Percentiles rank a stretch among this genome's conserved stretches.
These are phyloP conservation scores for Acanthurus lineatus DNA, from an alignment of 2,797 vertebrate genomes.

Conservation along the genomic window DNA sequence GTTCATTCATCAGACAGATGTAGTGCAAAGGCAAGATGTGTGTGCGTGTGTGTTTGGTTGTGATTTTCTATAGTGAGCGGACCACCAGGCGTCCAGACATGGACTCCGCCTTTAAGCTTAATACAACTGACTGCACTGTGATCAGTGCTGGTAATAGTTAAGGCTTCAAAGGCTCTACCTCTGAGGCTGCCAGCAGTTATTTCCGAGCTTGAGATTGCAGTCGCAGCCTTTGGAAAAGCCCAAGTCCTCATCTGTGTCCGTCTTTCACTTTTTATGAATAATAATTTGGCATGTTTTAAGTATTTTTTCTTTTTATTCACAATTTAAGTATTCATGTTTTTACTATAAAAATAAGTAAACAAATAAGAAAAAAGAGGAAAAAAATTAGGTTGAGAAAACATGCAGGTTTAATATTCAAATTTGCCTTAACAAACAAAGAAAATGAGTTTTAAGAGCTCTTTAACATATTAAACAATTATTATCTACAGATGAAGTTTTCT, in stretches of 20 bases:
- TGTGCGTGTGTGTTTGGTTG: conserved; percentile 5
- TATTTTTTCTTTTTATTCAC: neutral
- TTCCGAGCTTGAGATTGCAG: conserved; percentile 68
- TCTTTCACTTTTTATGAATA: conserved; percentile 12
- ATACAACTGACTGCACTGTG: conserved; percentile 79
- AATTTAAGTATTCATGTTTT: neutral
- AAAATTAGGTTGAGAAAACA: neutral
- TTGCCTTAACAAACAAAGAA: no score
- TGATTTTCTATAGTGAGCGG: conserved; percentile 54
- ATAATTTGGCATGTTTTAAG: neutral
- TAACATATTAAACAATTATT: no score
- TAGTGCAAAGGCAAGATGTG: conserved; percentile 7
- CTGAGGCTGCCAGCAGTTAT: conserved; percentile 73
- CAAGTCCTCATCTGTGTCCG: conserved; percentile 38
- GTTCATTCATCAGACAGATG: conserved; percentile 59
- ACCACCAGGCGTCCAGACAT: conserved; percentile 75
- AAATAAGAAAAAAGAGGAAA: neutral
- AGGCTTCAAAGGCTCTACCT: conserved; percentile 77
- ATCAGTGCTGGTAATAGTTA: conserved; percentile 80
- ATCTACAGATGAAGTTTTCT: no score
- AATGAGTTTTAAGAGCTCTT: no score
- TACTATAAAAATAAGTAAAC: no score
- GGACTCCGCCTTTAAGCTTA: conserved; percentile 73
- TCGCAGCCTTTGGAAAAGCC: conserved; percentile 59
- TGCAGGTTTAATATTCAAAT: no score